Conservation (phyloP, 2,888 invertebrate genomes). For the Uloborus plumipes region DNA sequence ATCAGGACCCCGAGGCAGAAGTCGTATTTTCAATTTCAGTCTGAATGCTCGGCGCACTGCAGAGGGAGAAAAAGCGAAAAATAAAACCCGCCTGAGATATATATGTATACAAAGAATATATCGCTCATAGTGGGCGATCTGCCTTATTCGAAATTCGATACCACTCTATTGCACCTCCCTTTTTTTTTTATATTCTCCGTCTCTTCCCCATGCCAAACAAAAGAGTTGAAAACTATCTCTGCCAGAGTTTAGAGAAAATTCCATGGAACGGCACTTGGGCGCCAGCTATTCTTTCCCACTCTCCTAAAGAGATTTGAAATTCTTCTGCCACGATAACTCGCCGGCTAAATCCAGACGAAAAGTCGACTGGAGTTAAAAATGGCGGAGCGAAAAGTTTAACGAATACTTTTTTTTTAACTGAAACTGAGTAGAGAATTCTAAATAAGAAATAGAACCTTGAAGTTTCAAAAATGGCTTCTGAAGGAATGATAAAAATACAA, state of each 20-base stretch:
- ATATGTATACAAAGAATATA: slow-evolving; percentile 13
- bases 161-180: slow-evolving; percentile 1
- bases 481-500: too few relatives aligned
- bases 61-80: not conserved
- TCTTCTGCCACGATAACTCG: too few relatives aligned
- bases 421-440: too few relatives aligned
- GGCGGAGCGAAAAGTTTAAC: too few relatives aligned
- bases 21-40: slow-evolving; percentile 23
- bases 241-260: slow-evolving; percentile 2
- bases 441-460: too few relatives aligned
- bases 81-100: not conserved
- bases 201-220: not conserved
- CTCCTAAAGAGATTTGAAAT: too few relatives aligned
- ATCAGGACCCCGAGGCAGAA: slow-evolving; percentile 12
- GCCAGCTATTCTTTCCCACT: too few relatives aligned
- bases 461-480: too few relatives aligned
- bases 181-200: not conserved
- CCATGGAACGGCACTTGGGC: not conserved
- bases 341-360: too few relatives aligned
- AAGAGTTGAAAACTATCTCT: slow-evolving; percentile 14
- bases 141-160: slow-evolving; percentile 14
- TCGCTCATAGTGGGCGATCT: not conserved
- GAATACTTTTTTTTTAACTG: too few relatives aligned
- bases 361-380: too few relatives aligned
- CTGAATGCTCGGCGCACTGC: slow-evolving; percentile 5